Conservation (phyloP, 2,888 invertebrate species). For the Philaethria dido region DNA sequence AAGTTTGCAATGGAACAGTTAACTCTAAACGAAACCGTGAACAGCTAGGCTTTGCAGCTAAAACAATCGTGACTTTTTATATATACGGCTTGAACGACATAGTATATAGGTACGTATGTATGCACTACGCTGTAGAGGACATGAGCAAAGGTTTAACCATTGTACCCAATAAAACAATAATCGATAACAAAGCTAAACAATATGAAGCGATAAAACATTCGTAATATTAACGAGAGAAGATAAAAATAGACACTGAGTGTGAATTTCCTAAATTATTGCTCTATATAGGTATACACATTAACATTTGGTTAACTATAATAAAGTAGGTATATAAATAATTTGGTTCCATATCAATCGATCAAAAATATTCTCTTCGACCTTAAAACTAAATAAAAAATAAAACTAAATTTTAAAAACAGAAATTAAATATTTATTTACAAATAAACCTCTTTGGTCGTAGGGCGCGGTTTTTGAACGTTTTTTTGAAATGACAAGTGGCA, state of each 20-base stretch:
- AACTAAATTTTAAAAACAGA: constrained; percentile 52
- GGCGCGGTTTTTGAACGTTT: constrained; percentile 41
- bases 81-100: constrained; percentile 11
- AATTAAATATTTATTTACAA: constrained; percentile 64
- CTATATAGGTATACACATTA: constrained; percentile 69
- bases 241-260: constrained; percentile 74
- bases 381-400: constrained; percentile 44
- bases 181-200: constrained; percentile 49
- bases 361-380: constrained; percentile 38
- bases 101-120: constrained; percentile 26
- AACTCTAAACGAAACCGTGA: constrained; percentile 40
- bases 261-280: constrained; percentile 70
- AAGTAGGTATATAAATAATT: constrained; percentile 55
- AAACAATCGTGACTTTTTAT: constrained; percentile 29
- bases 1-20: constrained; percentile 39
- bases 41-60: constrained; percentile 40
- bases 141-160: constrained; percentile 36
- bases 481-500: constrained; percentile 59
- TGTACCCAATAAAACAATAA: constrained; percentile 39
- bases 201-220: constrained; percentile 63
- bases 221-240: constrained; percentile 64
- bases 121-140: constrained; percentile 26
- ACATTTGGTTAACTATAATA: constrained; percentile 52
- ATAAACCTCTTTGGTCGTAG: constrained; percentile 58
- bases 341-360: constrained; percentile 63